Evolutionary conservation across 2,888 invertebrate genomes (phyloP).

Genomic region (Tachina fera): DNA sequence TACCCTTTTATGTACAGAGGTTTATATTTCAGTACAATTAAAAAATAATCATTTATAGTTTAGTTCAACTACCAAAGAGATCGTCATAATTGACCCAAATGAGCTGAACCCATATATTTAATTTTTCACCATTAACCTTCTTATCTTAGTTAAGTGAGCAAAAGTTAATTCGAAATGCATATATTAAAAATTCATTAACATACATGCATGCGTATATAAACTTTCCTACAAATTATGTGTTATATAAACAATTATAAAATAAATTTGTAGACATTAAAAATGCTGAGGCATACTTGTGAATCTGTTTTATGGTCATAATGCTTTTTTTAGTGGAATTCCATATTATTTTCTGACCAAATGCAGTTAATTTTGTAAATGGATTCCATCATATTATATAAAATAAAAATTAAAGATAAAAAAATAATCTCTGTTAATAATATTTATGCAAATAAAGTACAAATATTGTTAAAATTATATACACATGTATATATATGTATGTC

Average conservation of each 20-base stretch:
- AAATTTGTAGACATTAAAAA: no score
- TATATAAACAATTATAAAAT: neutral
- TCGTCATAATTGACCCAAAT: no score
- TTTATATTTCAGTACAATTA: no score
- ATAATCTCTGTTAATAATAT: constrained; percentile 32
- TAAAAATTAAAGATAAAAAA: neutral
- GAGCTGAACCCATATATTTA: no score
- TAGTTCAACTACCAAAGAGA: no score
- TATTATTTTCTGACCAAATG: neutral
- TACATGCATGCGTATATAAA: constrained; percentile 41
- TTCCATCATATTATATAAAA: constrained; percentile 29
- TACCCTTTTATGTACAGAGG: no score
- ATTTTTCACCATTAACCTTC: no score
- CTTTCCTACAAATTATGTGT: neutral
- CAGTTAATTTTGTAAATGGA: constrained; percentile 32
- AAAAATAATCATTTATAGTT: no score
- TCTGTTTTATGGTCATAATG: no score
- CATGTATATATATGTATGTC: constrained; percentile 51
- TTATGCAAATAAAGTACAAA: constrained; percentile 30
- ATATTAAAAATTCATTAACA: constrained; percentile 41
- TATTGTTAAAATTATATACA: constrained; percentile 43
- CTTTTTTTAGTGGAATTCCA: neutral
- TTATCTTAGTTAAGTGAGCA: constrained; percentile 62
- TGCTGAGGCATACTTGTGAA: no score
- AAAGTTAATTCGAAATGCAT: constrained; percentile 61